phyloP scores from a whole-genome alignment of 2,797 vertebrate species.

The Phoeniculus purpureus region DNA sequence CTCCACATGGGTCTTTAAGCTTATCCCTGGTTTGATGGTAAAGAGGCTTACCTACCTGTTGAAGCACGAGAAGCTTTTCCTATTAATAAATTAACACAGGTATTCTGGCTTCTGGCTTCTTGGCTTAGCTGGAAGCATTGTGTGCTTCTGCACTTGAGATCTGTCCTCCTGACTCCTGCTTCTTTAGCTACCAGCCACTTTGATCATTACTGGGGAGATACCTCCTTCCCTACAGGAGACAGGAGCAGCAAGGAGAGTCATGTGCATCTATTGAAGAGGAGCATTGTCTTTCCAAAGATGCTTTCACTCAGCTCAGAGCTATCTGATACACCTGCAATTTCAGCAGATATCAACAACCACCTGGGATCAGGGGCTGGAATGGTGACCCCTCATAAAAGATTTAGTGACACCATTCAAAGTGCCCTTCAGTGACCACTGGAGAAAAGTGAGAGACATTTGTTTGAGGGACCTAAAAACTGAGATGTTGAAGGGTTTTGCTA shows the following conservation, averaged over 20 bases:
- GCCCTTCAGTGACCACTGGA: background rate
- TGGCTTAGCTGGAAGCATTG: conserved; percentile 25
- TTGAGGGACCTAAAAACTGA: background rate
- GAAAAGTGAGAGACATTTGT: conserved; percentile 6
- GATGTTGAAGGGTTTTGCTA: conserved; percentile 21
- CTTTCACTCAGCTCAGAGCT: conserved; percentile 18
- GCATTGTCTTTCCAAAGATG: background rate
- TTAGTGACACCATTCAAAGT: conserved; percentile 10
- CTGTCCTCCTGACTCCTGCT: conserved; percentile 39
- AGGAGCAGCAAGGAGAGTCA: background rate
- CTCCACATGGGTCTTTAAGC: conserved; percentile 64
- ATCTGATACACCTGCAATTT: conserved; percentile 19
- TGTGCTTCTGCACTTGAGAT: conserved; percentile 18
- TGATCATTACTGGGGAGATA: background rate
- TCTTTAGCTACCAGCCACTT: conserved; percentile 15
- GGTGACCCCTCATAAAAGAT: conserved; percentile 23
- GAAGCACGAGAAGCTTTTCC: conserved; percentile 69
- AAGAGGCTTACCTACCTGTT: conserved; percentile 69
- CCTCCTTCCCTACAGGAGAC: background rate
- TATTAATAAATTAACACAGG: conserved; percentile 61
- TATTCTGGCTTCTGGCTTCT: conserved; percentile 49
- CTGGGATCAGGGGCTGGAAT: background rate
- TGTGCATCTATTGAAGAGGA: background rate
- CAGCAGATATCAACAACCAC: background rate
- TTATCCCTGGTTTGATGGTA: conserved; percentile 70